Conservation (phyloP, 2,113 vertebrate genomes). For the Montifringilla adamsi region DNA sequence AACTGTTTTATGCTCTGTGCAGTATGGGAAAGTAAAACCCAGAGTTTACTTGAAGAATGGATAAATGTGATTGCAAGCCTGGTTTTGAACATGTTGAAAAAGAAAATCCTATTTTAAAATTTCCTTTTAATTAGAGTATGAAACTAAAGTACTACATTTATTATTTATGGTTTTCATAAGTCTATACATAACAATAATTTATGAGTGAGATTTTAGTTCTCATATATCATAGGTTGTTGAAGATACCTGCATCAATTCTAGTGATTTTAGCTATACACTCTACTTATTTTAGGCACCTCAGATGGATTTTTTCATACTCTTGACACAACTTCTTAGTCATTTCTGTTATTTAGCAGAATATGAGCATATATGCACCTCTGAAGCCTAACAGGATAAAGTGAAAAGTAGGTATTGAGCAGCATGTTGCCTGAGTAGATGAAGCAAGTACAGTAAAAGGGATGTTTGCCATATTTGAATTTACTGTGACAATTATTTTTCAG, state of each 20-base stretch:
- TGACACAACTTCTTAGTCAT: neutral
- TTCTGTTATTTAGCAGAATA: neutral
- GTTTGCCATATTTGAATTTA: neutral
- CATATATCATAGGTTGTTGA: neutral
- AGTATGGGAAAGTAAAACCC: neutral
- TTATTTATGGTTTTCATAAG: neutral
- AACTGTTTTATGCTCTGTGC: neutral
- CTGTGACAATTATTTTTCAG: neutral
- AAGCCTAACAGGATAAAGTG: neutral
- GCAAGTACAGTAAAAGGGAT: neutral
- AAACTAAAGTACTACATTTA: neutral
- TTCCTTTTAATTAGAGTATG: neutral
- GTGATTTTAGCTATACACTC: neutral
- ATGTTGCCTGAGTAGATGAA: neutral
- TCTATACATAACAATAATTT: neutral
- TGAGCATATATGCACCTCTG: neutral
- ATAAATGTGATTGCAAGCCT: neutral
- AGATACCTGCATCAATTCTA: neutral
- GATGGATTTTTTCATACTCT: neutral
- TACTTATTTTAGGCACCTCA: neutral
- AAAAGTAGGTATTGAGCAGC: neutral
- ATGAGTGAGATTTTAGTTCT: neutral
- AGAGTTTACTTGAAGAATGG: neutral
- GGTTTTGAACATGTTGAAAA: neutral
- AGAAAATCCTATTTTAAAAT: neutral